Evolutionary conservation across 2,113 vertebrate species (phyloP).

Genomic region (Chaetops frenatus): DNA sequence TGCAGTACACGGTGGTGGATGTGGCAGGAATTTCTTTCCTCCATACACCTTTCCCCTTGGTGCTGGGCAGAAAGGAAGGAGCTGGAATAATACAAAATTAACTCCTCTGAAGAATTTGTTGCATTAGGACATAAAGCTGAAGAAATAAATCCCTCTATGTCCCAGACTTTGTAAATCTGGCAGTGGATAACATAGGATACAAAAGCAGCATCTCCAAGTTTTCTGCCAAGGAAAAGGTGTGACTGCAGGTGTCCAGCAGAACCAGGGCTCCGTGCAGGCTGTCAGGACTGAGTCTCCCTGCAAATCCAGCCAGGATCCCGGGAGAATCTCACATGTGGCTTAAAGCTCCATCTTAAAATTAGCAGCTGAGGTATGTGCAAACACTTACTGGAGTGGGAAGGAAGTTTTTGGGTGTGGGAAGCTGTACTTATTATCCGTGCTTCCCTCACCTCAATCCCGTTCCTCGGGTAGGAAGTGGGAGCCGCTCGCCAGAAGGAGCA

Average conservation of each 20-base stretch:
- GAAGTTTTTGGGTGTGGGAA: not conserved
- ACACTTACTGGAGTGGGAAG: not conserved
- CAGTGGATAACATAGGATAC: not conserved
- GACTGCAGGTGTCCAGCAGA: fast-evolving
- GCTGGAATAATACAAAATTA: not conserved
- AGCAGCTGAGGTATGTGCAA: not conserved
- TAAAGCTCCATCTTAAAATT: not conserved
- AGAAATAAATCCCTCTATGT: not conserved
- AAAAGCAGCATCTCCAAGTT: not conserved
- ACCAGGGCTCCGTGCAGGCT: not conserved
- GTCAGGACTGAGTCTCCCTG: not conserved
- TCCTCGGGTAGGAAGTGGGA: not conserved
- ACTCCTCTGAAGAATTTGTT: not conserved
- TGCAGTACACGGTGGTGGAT: not conserved
- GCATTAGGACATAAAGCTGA: not conserved
- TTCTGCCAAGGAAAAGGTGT: not conserved
- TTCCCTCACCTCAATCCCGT: not conserved
- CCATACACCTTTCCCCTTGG: not conserved
- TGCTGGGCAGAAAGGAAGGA: not conserved
- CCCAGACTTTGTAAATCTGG: not conserved
- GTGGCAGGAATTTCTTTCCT: not conserved
- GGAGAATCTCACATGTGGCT: not conserved
- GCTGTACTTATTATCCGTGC: not conserved
- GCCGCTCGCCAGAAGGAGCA: fast-evolving
- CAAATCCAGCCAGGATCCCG: not conserved